phyloP scores from a whole-genome alignment of 1,140 invertebrate species.

The Drosophila auraria region DNA sequence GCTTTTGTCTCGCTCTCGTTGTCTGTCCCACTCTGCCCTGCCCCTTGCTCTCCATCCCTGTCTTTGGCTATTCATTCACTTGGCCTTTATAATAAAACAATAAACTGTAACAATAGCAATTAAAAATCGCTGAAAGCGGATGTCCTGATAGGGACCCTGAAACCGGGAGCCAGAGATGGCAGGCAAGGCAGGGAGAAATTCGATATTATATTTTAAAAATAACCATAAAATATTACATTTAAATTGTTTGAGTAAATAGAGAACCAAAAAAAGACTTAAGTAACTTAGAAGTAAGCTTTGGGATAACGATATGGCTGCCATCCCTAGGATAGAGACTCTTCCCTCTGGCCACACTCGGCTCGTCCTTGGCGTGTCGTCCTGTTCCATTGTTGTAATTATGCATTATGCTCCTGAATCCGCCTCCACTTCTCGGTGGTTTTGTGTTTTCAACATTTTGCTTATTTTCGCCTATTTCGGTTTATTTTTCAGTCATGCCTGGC shows the following conservation, averaged over 20 bases:
- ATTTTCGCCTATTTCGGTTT: conserved; percentile 14
- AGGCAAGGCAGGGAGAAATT: background rate
- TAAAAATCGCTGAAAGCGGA: conserved; percentile 82
- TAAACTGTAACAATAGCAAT: conserved; percentile 82
- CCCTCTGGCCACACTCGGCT: conserved; percentile 40
- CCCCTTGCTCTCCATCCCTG: background rate
- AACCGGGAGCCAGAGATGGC: conserved; percentile 18
- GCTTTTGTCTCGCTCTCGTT: conserved; percentile 22
- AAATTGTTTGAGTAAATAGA: background rate
- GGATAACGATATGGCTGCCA: background rate
- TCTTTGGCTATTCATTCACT: conserved; percentile 77
- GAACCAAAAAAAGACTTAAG: background rate
- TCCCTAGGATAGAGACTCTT: background rate
- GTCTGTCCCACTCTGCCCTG: background rate
- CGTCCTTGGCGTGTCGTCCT: conserved; percentile 61
- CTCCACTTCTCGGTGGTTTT: conserved; percentile 10
- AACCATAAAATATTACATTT: background rate
- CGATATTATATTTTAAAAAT: background rate
- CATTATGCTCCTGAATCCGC: conserved; percentile 61
- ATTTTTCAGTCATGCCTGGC: background rate
- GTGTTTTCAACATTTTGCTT: conserved; percentile 12
- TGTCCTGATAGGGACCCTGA: conserved; percentile 74
- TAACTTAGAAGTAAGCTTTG: background rate
- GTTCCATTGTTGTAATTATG: conserved; percentile 75
- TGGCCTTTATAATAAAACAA: conserved; percentile 81